A percentile compares a stretch with the other conserved stretches of the same genome.
Conservation (phyloP, 2,888 invertebrate species). For the Sisyra terminalis region DNA sequence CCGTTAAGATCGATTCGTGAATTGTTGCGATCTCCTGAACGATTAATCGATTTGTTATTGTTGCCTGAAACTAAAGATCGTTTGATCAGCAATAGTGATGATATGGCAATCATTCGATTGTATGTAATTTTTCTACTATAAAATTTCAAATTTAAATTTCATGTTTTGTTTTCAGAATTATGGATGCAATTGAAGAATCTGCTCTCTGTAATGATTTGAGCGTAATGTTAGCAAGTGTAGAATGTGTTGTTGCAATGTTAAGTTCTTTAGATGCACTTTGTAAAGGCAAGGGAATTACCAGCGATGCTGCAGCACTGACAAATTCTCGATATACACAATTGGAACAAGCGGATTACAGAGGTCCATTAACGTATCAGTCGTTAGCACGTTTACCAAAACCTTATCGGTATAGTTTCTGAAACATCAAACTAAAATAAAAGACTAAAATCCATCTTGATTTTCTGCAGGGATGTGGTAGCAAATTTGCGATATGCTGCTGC, state of each 20-base stretch:
- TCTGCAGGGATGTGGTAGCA: constrained; percentile 48
- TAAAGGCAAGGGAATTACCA: constrained; percentile 50
- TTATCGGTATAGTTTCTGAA: constrained; percentile 38
- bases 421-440: not conserved
- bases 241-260: constrained; percentile 68
- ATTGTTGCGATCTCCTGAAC: constrained; percentile 59
- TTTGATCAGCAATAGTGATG: constrained; percentile 32
- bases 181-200: constrained; percentile 87
- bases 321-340: constrained; percentile 47
- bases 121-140: constrained; percentile 27
- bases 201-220: constrained; percentile 65
- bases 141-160: constrained; percentile 4
- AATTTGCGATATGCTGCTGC: constrained; percentile 33
- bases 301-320: constrained; percentile 41
- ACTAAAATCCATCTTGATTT: constrained; percentile 9
- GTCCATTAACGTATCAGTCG: constrained; percentile 72
- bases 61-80: constrained; percentile 44
- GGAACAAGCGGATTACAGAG: constrained; percentile 64
- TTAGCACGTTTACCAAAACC: constrained; percentile 68
- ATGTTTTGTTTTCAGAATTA: constrained; percentile 40
- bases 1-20: constrained; percentile 71
- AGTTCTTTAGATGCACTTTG: constrained; percentile 71
- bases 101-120: constrained; percentile 71
- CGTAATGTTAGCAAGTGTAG: constrained; percentile 62
- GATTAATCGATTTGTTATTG: constrained; percentile 54